A percentile compares a stretch with the other conserved stretches of the same genome.
These are phyloP conservation scores for Aspiorhynchus laticeps DNA, from an alignment of 2,113 vertebrate species.

Conservation along the genomic window DNA sequence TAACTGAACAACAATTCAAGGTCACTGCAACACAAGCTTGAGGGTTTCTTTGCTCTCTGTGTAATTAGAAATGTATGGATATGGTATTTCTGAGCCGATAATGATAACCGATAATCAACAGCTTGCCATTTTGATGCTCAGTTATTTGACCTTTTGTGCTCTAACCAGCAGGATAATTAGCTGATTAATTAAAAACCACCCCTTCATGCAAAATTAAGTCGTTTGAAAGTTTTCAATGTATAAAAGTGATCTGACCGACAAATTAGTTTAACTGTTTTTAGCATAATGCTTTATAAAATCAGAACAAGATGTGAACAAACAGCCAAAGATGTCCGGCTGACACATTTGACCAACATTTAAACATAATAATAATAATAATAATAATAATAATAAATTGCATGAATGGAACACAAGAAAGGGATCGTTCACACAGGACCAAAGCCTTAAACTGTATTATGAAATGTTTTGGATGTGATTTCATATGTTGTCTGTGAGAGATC, in stretches of 20 bases:
- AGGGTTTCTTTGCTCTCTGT: not conserved
- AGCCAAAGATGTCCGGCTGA: not conserved
- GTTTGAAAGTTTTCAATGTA: not conserved
- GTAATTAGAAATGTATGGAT: not conserved
- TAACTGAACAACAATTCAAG: conserved; percentile 28
- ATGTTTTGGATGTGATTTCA: not conserved
- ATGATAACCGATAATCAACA: conserved; percentile 4
- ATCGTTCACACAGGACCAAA: not conserved
- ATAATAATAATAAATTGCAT: no score
- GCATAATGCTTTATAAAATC: not conserved
- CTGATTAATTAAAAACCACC: not conserved
- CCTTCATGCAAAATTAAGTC: not conserved
- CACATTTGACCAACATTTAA: not conserved
- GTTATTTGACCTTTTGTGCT: not conserved
- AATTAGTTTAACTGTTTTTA: not conserved
- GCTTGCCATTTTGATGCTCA: not conserved
- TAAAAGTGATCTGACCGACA: not conserved
- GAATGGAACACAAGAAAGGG: not conserved
- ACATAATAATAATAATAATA: not conserved
- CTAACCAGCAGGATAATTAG: not conserved
- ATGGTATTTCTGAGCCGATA: not conserved
- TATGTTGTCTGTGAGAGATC: not conserved
- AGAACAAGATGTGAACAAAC: not conserved
- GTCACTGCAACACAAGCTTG: not conserved
- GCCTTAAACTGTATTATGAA: not conserved